Percentiles rank a stretch among this genome's conserved stretches.
Conservation (phyloP, 2,113 vertebrate genomes). For the Pheucticus melanocephalus region DNA sequence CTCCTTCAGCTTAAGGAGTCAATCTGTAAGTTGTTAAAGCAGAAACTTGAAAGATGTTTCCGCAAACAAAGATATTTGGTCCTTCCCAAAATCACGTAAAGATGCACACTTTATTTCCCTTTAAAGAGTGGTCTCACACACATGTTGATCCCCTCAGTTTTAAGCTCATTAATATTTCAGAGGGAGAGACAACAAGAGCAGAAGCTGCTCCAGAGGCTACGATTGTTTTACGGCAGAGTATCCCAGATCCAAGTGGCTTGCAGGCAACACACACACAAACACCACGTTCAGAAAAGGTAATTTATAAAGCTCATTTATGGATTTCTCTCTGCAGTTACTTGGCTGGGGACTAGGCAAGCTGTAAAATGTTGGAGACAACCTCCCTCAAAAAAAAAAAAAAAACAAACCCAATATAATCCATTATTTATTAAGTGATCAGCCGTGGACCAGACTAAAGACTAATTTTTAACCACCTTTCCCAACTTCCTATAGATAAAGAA, state of each 20-base stretch:
- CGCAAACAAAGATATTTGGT: neutral
- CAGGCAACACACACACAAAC: neutral
- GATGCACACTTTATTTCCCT: neutral
- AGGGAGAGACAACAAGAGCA: neutral
- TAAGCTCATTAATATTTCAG: neutral
- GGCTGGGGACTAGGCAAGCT: neutral
- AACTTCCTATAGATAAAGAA: conserved; percentile 39
- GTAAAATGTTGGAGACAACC: neutral
- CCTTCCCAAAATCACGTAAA: neutral
- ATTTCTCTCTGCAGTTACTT: neutral
- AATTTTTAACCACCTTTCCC: neutral
- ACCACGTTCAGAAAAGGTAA: neutral
- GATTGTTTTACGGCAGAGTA: neutral
- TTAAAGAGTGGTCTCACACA: neutral
- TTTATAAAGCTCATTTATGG: conserved; percentile 38
- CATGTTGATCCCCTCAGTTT: neutral
- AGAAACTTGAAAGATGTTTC: neutral
- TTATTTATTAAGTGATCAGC: neutral
- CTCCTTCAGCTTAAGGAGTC: neutral
- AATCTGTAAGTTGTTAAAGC: neutral
- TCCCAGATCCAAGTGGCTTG: neutral
- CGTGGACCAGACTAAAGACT: rapidly evolving
- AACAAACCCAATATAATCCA: neutral
- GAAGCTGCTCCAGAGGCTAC: neutral
- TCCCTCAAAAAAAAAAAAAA: neutral